Base-by-base conservation (phyloP, 2,113 vertebrate species). In the Entomyzon cyanotis region DNA sequence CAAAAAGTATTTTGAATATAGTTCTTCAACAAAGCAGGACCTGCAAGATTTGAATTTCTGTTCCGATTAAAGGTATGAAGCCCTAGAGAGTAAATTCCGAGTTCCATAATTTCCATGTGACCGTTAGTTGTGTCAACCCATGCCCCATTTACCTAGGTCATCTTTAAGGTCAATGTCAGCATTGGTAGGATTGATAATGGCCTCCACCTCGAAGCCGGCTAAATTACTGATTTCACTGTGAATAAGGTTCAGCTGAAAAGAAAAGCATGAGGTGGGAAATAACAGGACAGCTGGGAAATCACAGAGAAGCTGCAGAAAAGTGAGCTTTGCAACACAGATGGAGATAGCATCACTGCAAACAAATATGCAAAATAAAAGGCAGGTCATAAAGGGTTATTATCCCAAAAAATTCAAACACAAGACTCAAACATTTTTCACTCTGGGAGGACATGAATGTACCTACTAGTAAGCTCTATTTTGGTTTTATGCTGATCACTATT, bases 201-300 rank as follows among this genome's bases (percentile, higher is more conserved):
- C 99, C 98, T 99, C 99, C 99, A 99, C 99, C 98, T 99, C 99
- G 98, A 99, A 99, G 98, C 99, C 99, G 98, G 99, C 99, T 99
- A 99, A 99, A 99, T 99, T 99, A 99, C 98, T 99, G 99, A 99
- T 99, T 98, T 99, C 99, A 98, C 99, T 99, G 99, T 99, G 99
- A 98, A 99, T 99, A 97, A 99, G 99, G 98, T 99, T 99, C 98
- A 99, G 99, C 99, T 99, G 99, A 98, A 98, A 98, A 98, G 98
- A 98, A 98, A 98, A 98, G 98, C 98, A 99, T 96, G 98, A 98
- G 98, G 97, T 97, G 97, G 98, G 97, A 98, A 98, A 98, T 98
- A 97, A 97, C 97, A 98, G 98, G 97, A 97, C 98, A 98, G 98
- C 97, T 91, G 97, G 98, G 97, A 98, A 96, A 98, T 96, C 86